phyloP scores from a whole-genome alignment of 2,888 invertebrate species.

The Frankliniella fusca region DNA sequence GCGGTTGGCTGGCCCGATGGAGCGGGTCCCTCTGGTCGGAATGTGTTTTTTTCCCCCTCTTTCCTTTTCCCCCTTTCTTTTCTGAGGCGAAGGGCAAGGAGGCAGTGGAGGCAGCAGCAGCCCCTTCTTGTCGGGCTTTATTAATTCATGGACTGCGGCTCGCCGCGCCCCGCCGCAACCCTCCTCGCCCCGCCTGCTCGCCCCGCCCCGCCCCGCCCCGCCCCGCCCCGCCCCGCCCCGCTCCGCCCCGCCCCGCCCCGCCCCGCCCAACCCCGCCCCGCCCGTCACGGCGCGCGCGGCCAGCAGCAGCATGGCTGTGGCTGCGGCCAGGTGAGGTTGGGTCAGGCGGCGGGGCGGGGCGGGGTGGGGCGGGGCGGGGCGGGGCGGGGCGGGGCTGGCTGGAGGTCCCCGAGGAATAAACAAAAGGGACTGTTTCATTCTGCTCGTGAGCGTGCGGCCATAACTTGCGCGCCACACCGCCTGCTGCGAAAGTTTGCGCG shows the following conservation, averaged over 20 bases:
- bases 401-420: constrained; percentile 1
- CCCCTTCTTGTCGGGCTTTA: constrained; percentile 11
- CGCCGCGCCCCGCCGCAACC: background rate
- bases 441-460: background rate
- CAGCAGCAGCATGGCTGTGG: too few species aligned
- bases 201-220: too few species aligned
- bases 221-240: background rate
- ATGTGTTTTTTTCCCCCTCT: background rate
- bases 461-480: constrained; percentile 2
- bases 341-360: too few species aligned
- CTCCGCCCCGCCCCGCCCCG: background rate
- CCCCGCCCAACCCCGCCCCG: background rate
- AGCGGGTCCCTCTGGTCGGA: too few species aligned
- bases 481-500: background rate
- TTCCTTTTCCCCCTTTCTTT: background rate
- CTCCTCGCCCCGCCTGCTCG: background rate
- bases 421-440: constrained; percentile 26
- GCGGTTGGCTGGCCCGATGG: too few species aligned
- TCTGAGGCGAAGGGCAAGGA: background rate
- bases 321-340: too few species aligned
- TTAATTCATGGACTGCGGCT: constrained; percentile 24
- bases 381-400: background rate
- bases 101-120: background rate
- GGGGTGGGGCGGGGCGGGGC: too few species aligned
- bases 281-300: background rate